phyloP scores from a whole-genome alignment of 2,797 vertebrate species.

The Sebastes oblongus region DNA sequence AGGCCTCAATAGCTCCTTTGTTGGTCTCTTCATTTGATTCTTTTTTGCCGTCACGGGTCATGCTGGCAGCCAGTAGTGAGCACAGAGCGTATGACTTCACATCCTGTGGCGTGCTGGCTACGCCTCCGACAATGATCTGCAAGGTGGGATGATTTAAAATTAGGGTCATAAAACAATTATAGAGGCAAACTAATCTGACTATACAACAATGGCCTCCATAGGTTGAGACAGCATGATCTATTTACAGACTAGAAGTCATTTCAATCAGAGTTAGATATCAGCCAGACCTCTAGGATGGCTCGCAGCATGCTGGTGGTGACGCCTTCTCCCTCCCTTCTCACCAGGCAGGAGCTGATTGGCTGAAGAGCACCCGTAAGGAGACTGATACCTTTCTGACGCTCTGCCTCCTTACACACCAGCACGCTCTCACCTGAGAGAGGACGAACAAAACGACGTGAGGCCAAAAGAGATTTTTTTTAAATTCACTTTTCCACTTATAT shows the following conservation, averaged over 20 bases:
- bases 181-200: not conserved
- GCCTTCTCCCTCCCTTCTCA: conserved; percentile 87
- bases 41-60: conserved; percentile 63
- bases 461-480: not conserved
- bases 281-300: conserved; percentile 93
- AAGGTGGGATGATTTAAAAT: not conserved
- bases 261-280: not conserved
- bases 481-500: not conserved
- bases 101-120: conserved; percentile 90
- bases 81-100: conserved; percentile 90
- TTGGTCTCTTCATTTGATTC: conserved; percentile 52
- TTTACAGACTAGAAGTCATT: not conserved
- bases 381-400: conserved; percentile 89
- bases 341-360: conserved; percentile 92
- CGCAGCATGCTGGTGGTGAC: conserved; percentile 94
- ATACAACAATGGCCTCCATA: not conserved
- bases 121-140: conserved; percentile 93
- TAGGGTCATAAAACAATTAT: not conserved
- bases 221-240: not conserved
- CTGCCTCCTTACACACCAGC: conserved; percentile 92
- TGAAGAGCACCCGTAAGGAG: conserved; percentile 89
- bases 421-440: conserved; percentile 90
- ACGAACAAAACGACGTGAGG: not conserved
- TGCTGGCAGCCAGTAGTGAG: conserved; percentile 89
- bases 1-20: conserved; percentile 87